Evolutionary conservation across 2,888 invertebrate species (phyloP).

Genomic region (Platycnemis pennipes): DNA sequence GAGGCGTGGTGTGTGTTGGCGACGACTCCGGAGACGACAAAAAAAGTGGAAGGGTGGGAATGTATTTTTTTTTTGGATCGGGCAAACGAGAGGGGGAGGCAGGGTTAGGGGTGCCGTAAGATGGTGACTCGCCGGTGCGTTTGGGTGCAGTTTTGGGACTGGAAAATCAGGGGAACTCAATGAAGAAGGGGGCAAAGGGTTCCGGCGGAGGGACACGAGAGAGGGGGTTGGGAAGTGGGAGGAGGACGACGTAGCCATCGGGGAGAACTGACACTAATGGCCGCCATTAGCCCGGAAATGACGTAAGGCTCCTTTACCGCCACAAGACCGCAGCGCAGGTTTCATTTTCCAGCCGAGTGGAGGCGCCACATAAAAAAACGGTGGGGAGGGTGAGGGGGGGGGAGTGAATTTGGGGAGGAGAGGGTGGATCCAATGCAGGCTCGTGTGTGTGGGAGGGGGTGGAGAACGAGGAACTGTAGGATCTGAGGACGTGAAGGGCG

Average conservation of each 20-base stretch:
- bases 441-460: neutral
- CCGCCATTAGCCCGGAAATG: slow-evolving; percentile 79
- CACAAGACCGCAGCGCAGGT: slow-evolving; percentile 76
- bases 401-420: neutral
- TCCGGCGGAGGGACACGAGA: neutral
- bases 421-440: neutral
- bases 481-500: slow-evolving; percentile 8
- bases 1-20: neutral
- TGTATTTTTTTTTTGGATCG: neutral
- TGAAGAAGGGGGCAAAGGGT: neutral
- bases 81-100: neutral
- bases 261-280: slow-evolving; percentile 76
- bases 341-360: slow-evolving; percentile 68
- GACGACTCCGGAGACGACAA: neutral
- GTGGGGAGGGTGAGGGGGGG: neutral
- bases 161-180: neutral
- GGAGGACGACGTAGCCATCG: slow-evolving; percentile 29
- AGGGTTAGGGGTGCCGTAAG: neutral
- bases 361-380: slow-evolving; percentile 63
- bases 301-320: slow-evolving; percentile 80
- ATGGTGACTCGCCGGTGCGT: neutral
- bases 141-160: too few species aligned
- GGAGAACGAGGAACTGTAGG: neutral
- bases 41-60: neutral
- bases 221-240: neutral